Evolutionary conservation across 2,888 invertebrate species (phyloP).

Genomic region (Escarpia spicata): DNA sequence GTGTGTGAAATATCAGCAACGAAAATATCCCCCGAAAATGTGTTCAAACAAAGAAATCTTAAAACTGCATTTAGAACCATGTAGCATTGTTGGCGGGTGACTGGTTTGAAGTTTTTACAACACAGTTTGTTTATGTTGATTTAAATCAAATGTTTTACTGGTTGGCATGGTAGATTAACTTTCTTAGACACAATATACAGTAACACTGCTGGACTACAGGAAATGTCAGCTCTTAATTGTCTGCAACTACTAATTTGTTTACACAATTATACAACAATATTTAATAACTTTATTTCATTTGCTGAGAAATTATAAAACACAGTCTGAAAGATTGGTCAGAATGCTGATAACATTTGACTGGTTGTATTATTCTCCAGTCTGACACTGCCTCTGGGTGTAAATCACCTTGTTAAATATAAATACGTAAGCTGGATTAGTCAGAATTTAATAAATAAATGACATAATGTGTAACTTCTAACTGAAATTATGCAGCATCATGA

Average conservation of each 20-base stretch:
- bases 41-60: background rate
- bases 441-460: background rate
- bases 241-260: background rate
- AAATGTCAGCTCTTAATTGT: background rate
- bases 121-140: background rate
- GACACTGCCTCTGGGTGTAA: background rate
- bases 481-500: background rate
- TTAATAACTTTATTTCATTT: background rate
- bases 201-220: background rate
- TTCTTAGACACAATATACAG: background rate
- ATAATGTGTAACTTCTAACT: background rate
- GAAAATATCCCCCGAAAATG: background rate
- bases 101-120: background rate
- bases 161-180: background rate
- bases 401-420: background rate
- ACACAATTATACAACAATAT: background rate
- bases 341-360: background rate
- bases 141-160: background rate
- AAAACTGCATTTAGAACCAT: background rate
- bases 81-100: background rate
- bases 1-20: background rate
- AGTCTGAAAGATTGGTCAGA: background rate
- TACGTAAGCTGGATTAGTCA: background rate
- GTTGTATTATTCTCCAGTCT: background rate
- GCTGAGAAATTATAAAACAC: background rate